phyloP scores from a whole-genome alignment of 2,888 invertebrate genomes.

The Thereva nobilitata region DNA sequence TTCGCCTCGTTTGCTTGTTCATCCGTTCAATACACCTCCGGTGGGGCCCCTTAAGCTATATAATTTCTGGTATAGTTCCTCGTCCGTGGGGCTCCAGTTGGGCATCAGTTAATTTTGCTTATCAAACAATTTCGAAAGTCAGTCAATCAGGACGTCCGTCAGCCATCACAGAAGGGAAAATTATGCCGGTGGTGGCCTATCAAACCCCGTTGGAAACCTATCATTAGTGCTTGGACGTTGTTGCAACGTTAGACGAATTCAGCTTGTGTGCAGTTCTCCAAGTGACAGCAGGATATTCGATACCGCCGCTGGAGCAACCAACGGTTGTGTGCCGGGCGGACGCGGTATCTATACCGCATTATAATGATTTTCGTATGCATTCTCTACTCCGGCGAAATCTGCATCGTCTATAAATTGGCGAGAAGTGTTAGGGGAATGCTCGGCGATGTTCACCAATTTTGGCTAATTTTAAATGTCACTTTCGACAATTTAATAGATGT shows the following conservation, averaged over 20 bases:
- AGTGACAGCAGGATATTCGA: slow-evolving; percentile 26
- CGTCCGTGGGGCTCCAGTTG: not conserved
- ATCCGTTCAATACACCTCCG: not conserved
- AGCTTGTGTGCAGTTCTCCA: slow-evolving; percentile 18
- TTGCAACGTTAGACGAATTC: slow-evolving; percentile 24
- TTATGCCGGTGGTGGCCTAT: slow-evolving; percentile 31
- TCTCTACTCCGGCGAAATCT: too few species aligned
- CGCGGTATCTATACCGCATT: not conserved
- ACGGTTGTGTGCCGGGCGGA: not conserved
- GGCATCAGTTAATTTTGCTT: slow-evolving; percentile 44
- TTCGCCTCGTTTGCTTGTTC: slow-evolving; percentile 21
- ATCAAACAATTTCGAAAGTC: slow-evolving; percentile 46
- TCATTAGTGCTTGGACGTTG: slow-evolving; percentile 11
- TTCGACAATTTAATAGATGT: too few species aligned
- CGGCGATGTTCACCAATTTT: too few species aligned
- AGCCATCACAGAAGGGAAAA: slow-evolving; percentile 42
- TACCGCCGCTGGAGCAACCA: not conserved
- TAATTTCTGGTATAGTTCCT: slow-evolving; percentile 34
- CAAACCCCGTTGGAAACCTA: slow-evolving; percentile 13
- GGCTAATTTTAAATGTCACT: too few species aligned
- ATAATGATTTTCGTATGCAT: too few species aligned
- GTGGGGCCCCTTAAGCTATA: not conserved
- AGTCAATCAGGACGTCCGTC: slow-evolving; percentile 46
- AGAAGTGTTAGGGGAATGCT: too few species aligned
- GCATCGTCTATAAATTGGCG: too few species aligned